Conservation (phyloP, 2,113 vertebrate species). For the Prolemur simus region DNA sequence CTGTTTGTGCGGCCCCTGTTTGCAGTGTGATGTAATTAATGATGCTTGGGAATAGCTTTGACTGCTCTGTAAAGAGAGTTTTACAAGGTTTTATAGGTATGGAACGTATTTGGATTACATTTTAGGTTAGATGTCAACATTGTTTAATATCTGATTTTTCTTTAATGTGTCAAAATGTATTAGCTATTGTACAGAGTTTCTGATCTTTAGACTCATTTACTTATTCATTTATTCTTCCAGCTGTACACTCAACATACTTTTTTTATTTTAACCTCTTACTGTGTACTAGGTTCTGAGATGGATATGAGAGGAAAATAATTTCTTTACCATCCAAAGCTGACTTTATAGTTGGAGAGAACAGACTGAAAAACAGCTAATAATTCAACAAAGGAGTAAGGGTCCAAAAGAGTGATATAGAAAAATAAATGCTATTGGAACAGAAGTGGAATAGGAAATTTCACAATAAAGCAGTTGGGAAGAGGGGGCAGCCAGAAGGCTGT, state of each 20-base stretch:
- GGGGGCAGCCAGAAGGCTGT: neutral
- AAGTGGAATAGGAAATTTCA: neutral
- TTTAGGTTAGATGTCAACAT: neutral
- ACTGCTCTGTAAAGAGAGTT: neutral
- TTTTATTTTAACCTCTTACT: neutral
- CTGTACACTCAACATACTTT: neutral
- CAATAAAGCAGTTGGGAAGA: neutral
- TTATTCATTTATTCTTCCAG: neutral
- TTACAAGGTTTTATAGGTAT: neutral
- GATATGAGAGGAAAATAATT: conserved; percentile 1
- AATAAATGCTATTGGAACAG: neutral
- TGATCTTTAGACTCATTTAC: neutral
- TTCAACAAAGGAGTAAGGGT: neutral
- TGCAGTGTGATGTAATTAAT: neutral
- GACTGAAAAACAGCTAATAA: conserved; percentile 43
- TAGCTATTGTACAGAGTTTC: neutral
- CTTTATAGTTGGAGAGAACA: conserved; percentile 24
- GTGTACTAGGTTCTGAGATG: neutral
- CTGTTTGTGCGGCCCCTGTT: neutral
- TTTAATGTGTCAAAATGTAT: neutral
- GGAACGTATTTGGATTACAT: neutral
- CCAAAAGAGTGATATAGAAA: neutral
- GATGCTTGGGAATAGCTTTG: neutral
- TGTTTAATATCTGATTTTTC: neutral
- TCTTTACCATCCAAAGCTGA: neutral